Conservation (phyloP, 2,113 vertebrate species). For the Orcinus orca region DNA sequence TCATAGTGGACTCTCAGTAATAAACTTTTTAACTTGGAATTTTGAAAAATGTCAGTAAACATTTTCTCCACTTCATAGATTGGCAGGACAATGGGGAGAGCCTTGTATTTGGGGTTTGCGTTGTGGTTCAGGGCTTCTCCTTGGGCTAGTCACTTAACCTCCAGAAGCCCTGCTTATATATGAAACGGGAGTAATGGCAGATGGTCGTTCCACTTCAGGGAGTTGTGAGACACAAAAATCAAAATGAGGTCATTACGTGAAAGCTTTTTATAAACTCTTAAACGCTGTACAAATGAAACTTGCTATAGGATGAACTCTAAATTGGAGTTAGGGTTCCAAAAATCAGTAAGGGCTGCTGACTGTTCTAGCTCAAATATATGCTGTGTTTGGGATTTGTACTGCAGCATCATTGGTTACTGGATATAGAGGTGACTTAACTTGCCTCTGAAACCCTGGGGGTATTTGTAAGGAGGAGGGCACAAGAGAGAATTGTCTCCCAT, state of each 20-base stretch:
- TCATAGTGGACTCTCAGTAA: background rate
- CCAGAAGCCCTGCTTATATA: background rate
- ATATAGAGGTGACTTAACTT: background rate
- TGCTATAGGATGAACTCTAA: background rate
- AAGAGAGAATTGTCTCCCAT: background rate
- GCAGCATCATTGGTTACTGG: background rate
- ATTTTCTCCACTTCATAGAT: background rate
- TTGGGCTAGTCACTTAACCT: background rate
- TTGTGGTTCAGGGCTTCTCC: background rate
- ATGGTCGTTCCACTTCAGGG: background rate
- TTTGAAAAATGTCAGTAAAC: background rate
- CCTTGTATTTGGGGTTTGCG: background rate
- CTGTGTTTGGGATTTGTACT: background rate
- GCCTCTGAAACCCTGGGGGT: background rate
- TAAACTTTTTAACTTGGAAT: background rate
- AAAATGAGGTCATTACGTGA: conserved; percentile 50
- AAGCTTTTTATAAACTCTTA: conserved; percentile 41
- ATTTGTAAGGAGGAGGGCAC: background rate
- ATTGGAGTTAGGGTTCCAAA: background rate
- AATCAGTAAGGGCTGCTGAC: background rate
- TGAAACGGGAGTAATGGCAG: conserved; percentile 21
- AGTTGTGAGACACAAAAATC: background rate
- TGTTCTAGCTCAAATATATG: background rate
- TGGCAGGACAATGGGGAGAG: background rate
- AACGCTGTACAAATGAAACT: conserved; percentile 18